Evolutionary conservation across 2,888 invertebrate genomes (phyloP).

Genomic region (Empis stercorea): DNA sequence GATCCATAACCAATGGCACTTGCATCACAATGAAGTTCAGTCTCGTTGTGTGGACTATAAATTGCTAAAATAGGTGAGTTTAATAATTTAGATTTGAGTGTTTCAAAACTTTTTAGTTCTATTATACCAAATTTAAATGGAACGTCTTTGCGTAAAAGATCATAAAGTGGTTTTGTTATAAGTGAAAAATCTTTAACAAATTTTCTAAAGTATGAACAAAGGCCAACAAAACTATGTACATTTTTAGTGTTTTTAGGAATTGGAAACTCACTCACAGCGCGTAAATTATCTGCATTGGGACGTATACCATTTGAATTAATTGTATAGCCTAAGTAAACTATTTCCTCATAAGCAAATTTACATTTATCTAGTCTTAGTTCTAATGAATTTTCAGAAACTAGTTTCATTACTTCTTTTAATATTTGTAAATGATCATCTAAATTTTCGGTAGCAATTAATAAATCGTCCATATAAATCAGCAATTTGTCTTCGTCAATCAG

Average conservation of each 20-base stretch:
- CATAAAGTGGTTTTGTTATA: background rate
- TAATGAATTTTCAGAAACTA: background rate
- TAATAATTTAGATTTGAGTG: constrained; percentile 10
- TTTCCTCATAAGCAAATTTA: constrained; percentile 1
- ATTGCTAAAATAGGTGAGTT: constrained; percentile 19
- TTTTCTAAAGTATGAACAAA: constrained; percentile 17
- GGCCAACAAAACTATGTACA: constrained; percentile 17
- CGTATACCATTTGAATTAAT: constrained; percentile 1
- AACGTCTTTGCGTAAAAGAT: background rate
- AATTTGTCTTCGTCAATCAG: too few relatives aligned
- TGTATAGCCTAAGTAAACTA: background rate
- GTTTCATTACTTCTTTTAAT: constrained; percentile 11
- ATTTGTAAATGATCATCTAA: constrained; percentile 1
- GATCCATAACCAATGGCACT: constrained; percentile 6
- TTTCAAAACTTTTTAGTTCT: constrained; percentile 6
- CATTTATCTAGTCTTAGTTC: background rate
- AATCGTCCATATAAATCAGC: too few relatives aligned
- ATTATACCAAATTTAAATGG: background rate
- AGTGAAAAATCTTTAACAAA: constrained; percentile 15
- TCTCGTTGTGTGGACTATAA: constrained; percentile 17
- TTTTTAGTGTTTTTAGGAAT: constrained; percentile 12
- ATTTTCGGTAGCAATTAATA: background rate
- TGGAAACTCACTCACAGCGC: constrained; percentile 7
- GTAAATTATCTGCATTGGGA: background rate
- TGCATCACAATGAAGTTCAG: constrained; percentile 23